Base-by-base conservation (phyloP, 2,888 invertebrate species). In the Pyralis farinalis region DNA sequence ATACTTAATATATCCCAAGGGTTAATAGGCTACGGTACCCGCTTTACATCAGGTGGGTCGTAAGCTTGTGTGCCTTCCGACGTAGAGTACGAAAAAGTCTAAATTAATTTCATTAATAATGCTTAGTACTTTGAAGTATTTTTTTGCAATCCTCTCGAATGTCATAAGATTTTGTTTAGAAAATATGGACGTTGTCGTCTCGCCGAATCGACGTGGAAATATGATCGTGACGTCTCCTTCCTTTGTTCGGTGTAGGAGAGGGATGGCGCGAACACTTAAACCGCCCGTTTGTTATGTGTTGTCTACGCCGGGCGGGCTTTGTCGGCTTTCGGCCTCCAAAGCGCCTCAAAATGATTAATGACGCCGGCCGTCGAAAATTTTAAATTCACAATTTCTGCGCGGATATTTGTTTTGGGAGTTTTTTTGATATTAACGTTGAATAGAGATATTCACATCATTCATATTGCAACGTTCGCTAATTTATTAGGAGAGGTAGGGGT, bases 121-220 rank as follows among this genome's bases (percentile, higher is more conserved):
- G 12, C 25, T 1, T 31, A 11, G 2, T 25, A 22, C 25, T n/a
- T n/a, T n/a, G n/a, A 2, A 27, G 27, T 6, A 33, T 33, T 33
- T 39, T 31, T 33, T 39, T 28, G 16, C 31, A 39, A 33, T 28
- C 20, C 10, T 16, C 27, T 27, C 16, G 25, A 39, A 39, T 34
- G 32, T 28, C 39, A 39, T 39, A 47, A 40, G 43, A n/a, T 72
- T 73, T 70, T 71, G 71, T 71, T 74, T 71, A 69, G 63, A 62
- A 74, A 75, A 72, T 70, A 73, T 61, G 71, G 63, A 62, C 49
- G 57, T 50, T 65, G 69, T 71, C 70, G 55, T 58, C 63, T 58
- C 68, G 64, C 63, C 58, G 60, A 63, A 70, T 76, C 67, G 73
- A 73, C 74, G 63, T 66, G 76, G 70, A 78, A 77, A 68, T 76